Evolutionary conservation across 2,113 vertebrate genomes (phyloP).

Genomic region (Meleagris gallopavo): DNA sequence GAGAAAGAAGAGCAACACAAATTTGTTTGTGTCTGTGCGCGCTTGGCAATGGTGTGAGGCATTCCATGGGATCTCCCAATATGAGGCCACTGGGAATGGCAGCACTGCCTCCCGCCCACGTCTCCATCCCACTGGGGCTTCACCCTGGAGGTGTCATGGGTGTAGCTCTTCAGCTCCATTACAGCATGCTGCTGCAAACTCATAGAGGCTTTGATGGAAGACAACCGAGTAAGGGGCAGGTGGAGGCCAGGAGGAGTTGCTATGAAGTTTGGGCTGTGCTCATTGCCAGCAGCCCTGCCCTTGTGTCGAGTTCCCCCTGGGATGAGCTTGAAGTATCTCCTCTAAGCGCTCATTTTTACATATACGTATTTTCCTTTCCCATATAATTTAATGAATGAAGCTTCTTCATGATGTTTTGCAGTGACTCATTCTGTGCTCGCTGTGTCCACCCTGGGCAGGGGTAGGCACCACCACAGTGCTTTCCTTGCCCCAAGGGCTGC

Average conservation of each 20-base stretch:
- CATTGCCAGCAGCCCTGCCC: not conserved
- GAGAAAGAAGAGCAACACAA: not conserved
- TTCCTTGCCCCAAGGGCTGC: too few relatives aligned
- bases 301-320: not conserved
- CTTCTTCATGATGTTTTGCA: not conserved
- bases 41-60: not conserved
- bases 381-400: fast-evolving
- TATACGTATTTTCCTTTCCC: fast-evolving
- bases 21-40: not conserved
- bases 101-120: not conserved
- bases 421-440: fast-evolving
- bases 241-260: not conserved
- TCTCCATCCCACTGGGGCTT: slow-evolving; percentile 3
- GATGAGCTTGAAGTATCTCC: not conserved
- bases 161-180: not conserved
- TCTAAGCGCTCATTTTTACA: fast-evolving
- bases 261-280: not conserved
- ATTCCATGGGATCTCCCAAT: not conserved
- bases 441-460: fast-evolving
- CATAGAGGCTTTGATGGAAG: not conserved
- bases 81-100: not conserved
- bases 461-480: not conserved
- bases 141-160: not conserved
- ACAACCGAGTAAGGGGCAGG: not conserved
- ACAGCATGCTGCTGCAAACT: not conserved